Base-by-base conservation (phyloP, 2,888 invertebrate genomes). In the Notocelia uddmanniana region DNA sequence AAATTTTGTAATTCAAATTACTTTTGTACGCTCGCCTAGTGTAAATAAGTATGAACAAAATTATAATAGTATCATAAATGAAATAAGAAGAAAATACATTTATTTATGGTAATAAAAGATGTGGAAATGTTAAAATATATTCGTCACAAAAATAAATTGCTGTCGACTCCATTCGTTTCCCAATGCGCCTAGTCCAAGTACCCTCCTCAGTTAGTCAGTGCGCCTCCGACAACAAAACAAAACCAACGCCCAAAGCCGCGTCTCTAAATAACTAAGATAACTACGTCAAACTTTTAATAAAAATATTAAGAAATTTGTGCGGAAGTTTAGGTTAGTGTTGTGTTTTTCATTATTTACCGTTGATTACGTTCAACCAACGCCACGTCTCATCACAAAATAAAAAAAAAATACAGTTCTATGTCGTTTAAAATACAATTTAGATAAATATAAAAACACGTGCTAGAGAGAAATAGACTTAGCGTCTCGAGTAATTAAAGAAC, bases 181-280 rank as follows among this genome's bases (percentile, higher is more conserved):
- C 34, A 76, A 73, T 68, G 68, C 69, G 58, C 48, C 72, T 78
- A 80, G 80, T 76, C 78, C 80, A 82, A 78, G 82, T 81, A 82
- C 83, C 83, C 84, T 84, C 85, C 82, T 80, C 87, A 83, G 88
- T 83, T 80, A 81, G 81, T 74, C 90, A 91, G 91, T 91, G 81
- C 83, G 85, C 79, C 81, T 78, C 80, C 80, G 88, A 79, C 78
- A 81, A 79, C 84, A 85, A 60, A 86, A 85, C 86, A 88, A 88
- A 89, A 84, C 83, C 72, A 83, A 81, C 85, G 85, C 79, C 57
- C 37, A 63, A 67, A n/a, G 54, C 66, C 41, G 76, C 79, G 80
- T 73, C 64, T 71, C 57, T 78, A 70, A 70, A 70, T 45, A 45
- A 58, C 19, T 67, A 54, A 66, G 26, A 19, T 52, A 48, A 48